Evolutionary conservation across 53 echinoderm and acorn worm species (phyloP).

Genomic region (Luidia sarsii): DNA sequence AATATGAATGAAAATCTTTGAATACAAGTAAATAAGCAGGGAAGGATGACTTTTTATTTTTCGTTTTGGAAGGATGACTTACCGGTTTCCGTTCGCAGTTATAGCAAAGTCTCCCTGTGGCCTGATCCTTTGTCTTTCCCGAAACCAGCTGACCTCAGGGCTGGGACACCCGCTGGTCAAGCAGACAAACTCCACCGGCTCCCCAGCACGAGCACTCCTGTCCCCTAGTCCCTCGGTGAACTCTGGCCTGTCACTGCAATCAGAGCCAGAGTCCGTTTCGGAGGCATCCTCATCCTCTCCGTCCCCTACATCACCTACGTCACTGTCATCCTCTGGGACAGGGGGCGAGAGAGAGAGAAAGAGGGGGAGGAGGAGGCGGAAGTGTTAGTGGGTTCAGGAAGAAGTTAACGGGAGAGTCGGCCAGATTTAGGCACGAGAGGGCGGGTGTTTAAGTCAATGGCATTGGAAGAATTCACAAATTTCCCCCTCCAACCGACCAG

Average conservation of each 20-base stretch:
- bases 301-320: conserved; percentile 32
- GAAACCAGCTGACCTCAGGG: conserved; percentile 42
- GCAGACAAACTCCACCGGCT: conserved; percentile 40
- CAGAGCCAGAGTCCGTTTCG: too few species aligned
- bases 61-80: conserved; percentile 5
- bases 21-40: background rate
- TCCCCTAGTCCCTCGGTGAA: conserved; percentile 19
- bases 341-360: too few species aligned
- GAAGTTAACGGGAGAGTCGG: too few species aligned
- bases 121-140: conserved; percentile 9
- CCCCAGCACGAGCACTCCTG: conserved; percentile 15
- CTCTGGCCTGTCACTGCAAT: conserved; percentile 42
- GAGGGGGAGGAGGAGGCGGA: too few species aligned
- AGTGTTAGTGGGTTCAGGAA: background rate
- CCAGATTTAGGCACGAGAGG: too few species aligned
- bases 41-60: too few species aligned
- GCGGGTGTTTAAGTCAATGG: too few species aligned
- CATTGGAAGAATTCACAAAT: too few species aligned
- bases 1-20: background rate
- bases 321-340: conserved; percentile 51
- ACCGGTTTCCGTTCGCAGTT: conserved; percentile 27
- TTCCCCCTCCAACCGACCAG: too few species aligned
- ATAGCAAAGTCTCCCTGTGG: conserved; percentile 21
- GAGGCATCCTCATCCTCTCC: background rate
- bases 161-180: conserved; percentile 10